Conservation (phyloP, 2,113 vertebrate species). For the Calidris pygmaea region DNA sequence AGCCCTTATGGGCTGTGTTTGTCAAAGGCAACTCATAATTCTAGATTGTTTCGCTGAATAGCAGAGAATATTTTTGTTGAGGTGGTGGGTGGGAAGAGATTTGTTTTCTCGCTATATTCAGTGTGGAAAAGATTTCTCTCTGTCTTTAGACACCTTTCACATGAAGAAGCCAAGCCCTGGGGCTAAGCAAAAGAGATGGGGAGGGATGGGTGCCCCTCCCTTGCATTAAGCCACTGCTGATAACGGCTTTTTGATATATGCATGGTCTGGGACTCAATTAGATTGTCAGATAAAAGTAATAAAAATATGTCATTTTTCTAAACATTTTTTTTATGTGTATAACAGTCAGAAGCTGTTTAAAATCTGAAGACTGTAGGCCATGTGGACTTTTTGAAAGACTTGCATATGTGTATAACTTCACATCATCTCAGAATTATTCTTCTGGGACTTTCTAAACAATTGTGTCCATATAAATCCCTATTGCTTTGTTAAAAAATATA, state of each 20-base stretch:
- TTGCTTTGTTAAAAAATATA: conserved; percentile 69
- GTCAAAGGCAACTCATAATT: conserved; percentile 60
- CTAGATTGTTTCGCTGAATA: conserved; percentile 38
- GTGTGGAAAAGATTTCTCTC: conserved; percentile 19
- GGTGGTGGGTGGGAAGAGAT: conserved; percentile 48
- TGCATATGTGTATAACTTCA: not conserved
- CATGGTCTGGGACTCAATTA: not conserved
- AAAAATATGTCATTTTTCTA: conserved; percentile 32
- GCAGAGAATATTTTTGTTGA: conserved; percentile 57
- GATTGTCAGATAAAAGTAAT: conserved; percentile 43
- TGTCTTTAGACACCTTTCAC: conserved; percentile 53
- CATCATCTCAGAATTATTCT: conserved; percentile 18
- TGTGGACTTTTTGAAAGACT: conserved; percentile 35
- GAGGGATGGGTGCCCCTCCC: not conserved
- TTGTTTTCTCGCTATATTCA: conserved; percentile 31
- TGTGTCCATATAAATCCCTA: conserved; percentile 36
- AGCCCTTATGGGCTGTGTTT: conserved; percentile 62
- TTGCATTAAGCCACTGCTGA: not conserved
- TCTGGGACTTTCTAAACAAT: conserved; percentile 10
- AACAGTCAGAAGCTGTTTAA: conserved; percentile 8
- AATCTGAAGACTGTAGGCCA: not conserved
- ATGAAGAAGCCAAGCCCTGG: conserved; percentile 17
- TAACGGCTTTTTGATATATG: conserved; percentile 15
- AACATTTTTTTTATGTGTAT: not conserved
- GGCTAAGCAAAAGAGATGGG: conserved; percentile 11